Percentiles rank a stretch among this genome's conserved stretches.
Evolutionary conservation across 2,113 vertebrate genomes (phyloP).

Genomic region (Syngnathoides biaculeatus): DNA sequence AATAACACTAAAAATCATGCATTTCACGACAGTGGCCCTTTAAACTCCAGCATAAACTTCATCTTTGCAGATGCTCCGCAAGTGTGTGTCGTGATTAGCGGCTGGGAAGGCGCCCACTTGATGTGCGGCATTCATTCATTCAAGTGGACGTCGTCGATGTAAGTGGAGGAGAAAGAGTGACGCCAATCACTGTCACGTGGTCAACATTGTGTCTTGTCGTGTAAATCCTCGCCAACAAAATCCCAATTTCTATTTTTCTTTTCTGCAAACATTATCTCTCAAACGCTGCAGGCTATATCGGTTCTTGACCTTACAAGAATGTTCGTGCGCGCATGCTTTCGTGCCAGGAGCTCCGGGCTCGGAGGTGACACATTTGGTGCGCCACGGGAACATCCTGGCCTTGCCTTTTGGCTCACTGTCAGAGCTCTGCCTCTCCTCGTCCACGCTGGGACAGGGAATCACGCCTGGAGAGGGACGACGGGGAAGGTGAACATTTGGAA

Average conservation of each 20-base stretch:
- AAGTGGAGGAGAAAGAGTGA: not conserved
- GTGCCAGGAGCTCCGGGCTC: slow-evolving; percentile 42
- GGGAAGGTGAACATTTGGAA: slow-evolving; percentile 54
- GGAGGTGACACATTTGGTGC: slow-evolving; percentile 60
- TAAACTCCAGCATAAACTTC: not conserved
- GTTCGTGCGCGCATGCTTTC: slow-evolving; percentile 12
- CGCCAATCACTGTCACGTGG: not conserved
- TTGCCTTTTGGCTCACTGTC: slow-evolving; percentile 35
- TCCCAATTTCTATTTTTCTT: not conserved
- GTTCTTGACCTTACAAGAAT: slow-evolving; percentile 28
- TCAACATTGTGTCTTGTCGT: not conserved
- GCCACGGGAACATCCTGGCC: slow-evolving; percentile 60
- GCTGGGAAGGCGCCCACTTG: not conserved
- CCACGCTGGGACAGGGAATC: slow-evolving; percentile 14
- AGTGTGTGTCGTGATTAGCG: not conserved
- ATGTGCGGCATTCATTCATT: not conserved
- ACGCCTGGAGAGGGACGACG: slow-evolving; percentile 12
- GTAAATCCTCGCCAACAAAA: not conserved
- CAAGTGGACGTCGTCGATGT: not conserved
- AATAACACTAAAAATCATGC: too few species aligned
- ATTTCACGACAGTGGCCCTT: too few species aligned
- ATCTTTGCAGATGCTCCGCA: not conserved
- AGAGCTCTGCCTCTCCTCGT: slow-evolving; percentile 16
- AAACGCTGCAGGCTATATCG: slow-evolving; percentile 16
- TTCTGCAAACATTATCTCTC: not conserved